These are phyloP conservation scores for Mus pahari DNA, from an alignment of 2,113 vertebrate species.

Conservation along the genomic window DNA sequence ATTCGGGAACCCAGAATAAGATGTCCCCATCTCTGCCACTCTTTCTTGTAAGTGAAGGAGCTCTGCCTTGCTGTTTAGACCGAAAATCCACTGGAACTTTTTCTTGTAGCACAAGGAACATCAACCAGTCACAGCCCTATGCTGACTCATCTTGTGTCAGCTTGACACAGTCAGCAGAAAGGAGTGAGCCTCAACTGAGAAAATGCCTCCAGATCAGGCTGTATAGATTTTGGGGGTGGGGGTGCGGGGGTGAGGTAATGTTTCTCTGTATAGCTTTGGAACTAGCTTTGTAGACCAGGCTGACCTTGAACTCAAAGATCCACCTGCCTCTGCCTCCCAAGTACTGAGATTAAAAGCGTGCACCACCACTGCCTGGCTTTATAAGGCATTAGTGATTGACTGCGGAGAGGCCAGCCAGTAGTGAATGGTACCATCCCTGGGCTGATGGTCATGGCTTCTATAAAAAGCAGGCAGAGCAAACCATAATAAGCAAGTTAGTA, in stretches of 20 bases:
- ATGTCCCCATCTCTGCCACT: neutral
- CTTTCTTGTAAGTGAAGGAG: neutral
- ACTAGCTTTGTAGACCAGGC: neutral
- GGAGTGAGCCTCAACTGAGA: neutral
- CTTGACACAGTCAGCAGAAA: neutral
- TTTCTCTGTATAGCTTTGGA: neutral
- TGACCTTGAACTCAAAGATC: neutral
- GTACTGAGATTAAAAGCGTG: neutral
- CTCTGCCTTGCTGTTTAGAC: neutral
- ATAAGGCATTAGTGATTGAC: neutral
- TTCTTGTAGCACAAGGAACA: neutral
- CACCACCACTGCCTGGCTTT: neutral
- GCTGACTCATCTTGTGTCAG: neutral
- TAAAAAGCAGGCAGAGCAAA: neutral
- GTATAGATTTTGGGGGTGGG: neutral
- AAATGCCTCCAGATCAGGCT: neutral
- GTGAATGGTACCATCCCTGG: neutral
- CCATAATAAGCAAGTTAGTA: neutral
- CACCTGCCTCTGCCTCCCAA: neutral
- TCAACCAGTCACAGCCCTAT: neutral
- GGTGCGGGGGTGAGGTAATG: neutral
- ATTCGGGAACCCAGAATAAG: neutral
- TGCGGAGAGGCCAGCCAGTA: too few species aligned
- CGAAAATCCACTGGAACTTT: conserved; percentile 21
- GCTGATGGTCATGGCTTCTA: neutral